Evolutionary conservation across 30 jellyfish, hydroid and myxozoan genomes (phyloP).

Genomic region (Chrysaora quinquecirrha): DNA sequence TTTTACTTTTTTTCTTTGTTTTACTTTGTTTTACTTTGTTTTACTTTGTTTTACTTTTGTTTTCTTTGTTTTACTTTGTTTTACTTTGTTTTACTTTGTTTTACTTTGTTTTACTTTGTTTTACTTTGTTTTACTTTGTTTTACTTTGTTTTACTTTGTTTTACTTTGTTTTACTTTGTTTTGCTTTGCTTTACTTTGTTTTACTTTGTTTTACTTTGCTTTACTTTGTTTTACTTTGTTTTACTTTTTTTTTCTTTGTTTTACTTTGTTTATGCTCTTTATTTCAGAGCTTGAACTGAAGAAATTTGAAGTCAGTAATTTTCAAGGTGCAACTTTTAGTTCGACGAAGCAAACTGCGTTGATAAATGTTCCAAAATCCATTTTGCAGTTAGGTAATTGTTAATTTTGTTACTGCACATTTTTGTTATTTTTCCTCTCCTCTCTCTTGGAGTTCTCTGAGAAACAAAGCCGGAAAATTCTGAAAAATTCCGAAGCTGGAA

Average conservation of each 20-base stretch:
- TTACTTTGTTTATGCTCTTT: not conserved
- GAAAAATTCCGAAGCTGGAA: not conserved
- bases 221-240: too few relatives aligned
- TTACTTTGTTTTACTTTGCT: too few relatives aligned
- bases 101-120: too few relatives aligned
- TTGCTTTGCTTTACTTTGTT: too few relatives aligned
- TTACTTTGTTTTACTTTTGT: not conserved
- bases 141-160: too few relatives aligned
- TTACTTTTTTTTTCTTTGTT: too few relatives aligned
- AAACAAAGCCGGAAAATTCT: not conserved
- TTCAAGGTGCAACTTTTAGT: not conserved
- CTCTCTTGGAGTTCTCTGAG: not conserved
- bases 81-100: too few relatives aligned
- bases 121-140: too few relatives aligned
- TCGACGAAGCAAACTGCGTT: not conserved
- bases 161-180: too few relatives aligned
- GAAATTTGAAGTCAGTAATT: not conserved
- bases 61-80: too few relatives aligned
- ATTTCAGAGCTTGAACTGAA: not conserved
- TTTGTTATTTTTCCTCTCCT: not conserved
- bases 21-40: not conserved
- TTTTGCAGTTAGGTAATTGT: not conserved
- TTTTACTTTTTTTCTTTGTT: too few relatives aligned
- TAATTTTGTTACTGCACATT: not conserved
- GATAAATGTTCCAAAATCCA: not conserved